Percentiles rank a stretch among this genome's conserved stretches.
Conservation (phyloP, 2,888 invertebrate species). For the Drosophila kokeensis region DNA sequence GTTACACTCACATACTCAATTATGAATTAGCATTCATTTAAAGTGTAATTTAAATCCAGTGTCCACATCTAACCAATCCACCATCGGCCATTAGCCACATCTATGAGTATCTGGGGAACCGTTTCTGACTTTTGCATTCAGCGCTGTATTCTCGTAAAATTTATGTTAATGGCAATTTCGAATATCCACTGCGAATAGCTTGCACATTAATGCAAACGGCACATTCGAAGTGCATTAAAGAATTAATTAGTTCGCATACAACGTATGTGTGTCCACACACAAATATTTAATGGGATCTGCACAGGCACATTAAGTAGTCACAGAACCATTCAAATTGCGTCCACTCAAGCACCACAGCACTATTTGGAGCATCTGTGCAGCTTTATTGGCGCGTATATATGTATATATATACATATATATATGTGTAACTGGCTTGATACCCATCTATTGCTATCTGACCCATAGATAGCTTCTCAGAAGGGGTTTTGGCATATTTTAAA, state of each 20-base stretch:
- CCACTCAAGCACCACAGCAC: neutral
- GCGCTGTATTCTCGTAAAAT: constrained; percentile 28
- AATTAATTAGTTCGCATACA: constrained; percentile 65
- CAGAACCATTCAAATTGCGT: neutral
- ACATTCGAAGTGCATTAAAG: constrained; percentile 71
- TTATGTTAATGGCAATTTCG: constrained; percentile 61
- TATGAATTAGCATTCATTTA: constrained; percentile 82
- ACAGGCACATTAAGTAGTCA: constrained; percentile 2
- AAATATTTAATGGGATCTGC: constrained; percentile 1
- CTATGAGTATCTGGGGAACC: constrained; percentile 27
- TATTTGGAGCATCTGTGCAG: neutral
- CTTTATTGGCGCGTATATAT: neutral
- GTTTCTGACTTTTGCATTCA: constrained; percentile 15
- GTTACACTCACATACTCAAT: constrained; percentile 72
- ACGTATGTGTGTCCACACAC: constrained; percentile 29
- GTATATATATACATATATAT: neutral
- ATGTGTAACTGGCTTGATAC: neutral
- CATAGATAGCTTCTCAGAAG: neutral
- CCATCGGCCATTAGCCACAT: constrained; percentile 71
- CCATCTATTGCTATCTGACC: neutral
- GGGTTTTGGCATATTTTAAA: neutral
- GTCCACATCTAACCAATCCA: constrained; percentile 36
- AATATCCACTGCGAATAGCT: constrained; percentile 35
- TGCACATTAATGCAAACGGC: constrained; percentile 53
- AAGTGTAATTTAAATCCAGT: constrained; percentile 80